Percentiles rank a stretch among this genome's conserved stretches.
phyloP scores from a whole-genome alignment of 2,888 invertebrate species.

The Torymus auratus region DNA sequence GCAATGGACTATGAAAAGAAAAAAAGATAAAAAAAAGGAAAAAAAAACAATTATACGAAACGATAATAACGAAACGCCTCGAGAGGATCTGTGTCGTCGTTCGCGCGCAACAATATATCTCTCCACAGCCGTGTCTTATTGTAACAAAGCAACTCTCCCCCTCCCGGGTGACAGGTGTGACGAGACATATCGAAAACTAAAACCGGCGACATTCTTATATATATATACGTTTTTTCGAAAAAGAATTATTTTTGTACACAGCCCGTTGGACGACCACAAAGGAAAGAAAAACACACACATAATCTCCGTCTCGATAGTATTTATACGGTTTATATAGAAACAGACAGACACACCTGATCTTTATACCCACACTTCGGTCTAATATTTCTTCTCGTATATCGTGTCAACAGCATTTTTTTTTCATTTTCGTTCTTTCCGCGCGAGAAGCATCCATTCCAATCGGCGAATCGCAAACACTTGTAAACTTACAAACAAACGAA shows the following conservation, averaged over 20 bases:
- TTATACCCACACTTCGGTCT: slow-evolving; percentile 30
- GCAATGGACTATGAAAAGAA: neutral
- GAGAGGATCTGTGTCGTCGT: too few species aligned
- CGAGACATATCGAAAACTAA: too few species aligned
- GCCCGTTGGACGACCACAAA: neutral
- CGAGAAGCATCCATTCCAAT: slow-evolving; percentile 53
- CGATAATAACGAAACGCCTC: neutral
- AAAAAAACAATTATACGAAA: neutral
- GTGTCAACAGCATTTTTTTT: slow-evolving; percentile 49
- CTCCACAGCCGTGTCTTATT: too few species aligned
- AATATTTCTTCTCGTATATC: slow-evolving; percentile 47
- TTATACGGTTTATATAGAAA: slow-evolving; percentile 33
- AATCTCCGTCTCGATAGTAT: slow-evolving; percentile 49
- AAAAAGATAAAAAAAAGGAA: neutral
- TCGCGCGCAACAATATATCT: too few species aligned
- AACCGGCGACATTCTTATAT: too few species aligned
- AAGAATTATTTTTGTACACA: too few species aligned
- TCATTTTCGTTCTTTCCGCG: neutral
- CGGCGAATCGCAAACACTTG: slow-evolving; percentile 39
- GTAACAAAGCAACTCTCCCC: too few species aligned
- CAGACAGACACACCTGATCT: slow-evolving; percentile 15
- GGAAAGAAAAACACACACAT: slow-evolving; percentile 3
- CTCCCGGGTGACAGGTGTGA: too few species aligned
- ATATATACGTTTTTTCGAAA: too few species aligned
- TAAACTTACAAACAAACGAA: neutral